Evolutionary conservation across 2,113 vertebrate genomes (phyloP).

Genomic region (Malurus melanocephalus): DNA sequence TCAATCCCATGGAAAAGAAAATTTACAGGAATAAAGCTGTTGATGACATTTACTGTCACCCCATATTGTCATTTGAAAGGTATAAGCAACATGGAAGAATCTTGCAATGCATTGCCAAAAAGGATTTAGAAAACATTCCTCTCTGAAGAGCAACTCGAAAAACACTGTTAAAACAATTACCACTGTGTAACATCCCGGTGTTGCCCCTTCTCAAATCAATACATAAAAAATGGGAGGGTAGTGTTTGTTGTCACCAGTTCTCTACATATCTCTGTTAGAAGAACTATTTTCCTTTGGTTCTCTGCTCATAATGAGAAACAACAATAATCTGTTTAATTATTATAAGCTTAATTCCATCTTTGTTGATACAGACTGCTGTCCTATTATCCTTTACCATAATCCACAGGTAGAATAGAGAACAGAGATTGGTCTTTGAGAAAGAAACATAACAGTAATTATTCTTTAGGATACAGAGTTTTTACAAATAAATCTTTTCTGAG

Average conservation of each 20-base stretch:
- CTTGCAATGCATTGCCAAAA: neutral
- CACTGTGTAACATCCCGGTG: neutral
- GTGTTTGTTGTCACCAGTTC: neutral
- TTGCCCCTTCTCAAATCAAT: neutral
- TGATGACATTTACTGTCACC: neutral
- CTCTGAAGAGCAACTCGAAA: neutral
- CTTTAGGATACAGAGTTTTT: neutral
- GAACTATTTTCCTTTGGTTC: neutral
- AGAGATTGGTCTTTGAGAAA: neutral
- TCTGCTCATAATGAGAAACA: neutral
- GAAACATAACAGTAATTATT: neutral
- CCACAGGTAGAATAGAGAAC: neutral
- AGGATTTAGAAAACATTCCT: neutral
- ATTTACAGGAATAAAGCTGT: neutral
- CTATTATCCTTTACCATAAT: neutral
- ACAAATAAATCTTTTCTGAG: neutral
- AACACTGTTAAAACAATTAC: neutral
- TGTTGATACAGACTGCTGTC: neutral
- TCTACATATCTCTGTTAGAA: neutral
- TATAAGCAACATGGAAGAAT: neutral
- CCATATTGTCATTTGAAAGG: neutral
- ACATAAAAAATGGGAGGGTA: neutral
- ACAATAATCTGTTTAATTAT: neutral
- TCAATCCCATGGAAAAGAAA: neutral
- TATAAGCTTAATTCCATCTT: neutral